Evolutionary conservation across 2,888 invertebrate genomes (phyloP), one percentile per base, ranked within the genome.

Genomic region (Eucera pruinosa): DNA sequence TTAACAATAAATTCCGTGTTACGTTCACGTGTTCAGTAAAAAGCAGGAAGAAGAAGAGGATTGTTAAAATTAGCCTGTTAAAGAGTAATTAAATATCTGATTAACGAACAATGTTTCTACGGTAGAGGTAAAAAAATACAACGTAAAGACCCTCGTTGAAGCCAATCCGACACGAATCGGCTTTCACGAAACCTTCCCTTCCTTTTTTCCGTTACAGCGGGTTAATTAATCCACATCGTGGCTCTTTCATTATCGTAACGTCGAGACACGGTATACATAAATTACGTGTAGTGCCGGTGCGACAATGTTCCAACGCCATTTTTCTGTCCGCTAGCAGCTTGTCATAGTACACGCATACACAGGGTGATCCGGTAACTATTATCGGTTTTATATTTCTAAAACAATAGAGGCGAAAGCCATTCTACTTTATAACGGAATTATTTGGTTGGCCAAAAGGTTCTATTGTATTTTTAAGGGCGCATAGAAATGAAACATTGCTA

Each of bases 211-310:
- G 67, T 69, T 62, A 66, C 55, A 64, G 45, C 67, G 61, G 82
- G 75, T 78, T 86, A 86, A 86, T 86, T 86, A 86, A 85, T 85
- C 85, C 76, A 58, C 78, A 78, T 82, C 78, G 83, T 67, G 76
- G 71, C 78, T 75, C 79, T 82, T 79, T 85, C 80, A 86, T 85
- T 86, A 86, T 85, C 81, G 82, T 77, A 52, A 70, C 79, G 72
- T 67, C 75, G 66, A 33, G 66, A 84, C 86, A 71, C 71, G 48
- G 71, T 73, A 74, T 80, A 73, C 81, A 86, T 86, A 85, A 82
- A 86, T 86, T 83, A 85, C 79, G 71, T 71, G 80, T 76, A 82
- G 70, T 79, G 78, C 69, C 64, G 55, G 27, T 36, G 61, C 76
- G 65, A 83, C 84, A 70, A 77, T 78, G 78, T 75, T 30, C 41